Evolutionary conservation across 1,140 invertebrate genomes (phyloP).

Genomic region (Samia ricini): DNA sequence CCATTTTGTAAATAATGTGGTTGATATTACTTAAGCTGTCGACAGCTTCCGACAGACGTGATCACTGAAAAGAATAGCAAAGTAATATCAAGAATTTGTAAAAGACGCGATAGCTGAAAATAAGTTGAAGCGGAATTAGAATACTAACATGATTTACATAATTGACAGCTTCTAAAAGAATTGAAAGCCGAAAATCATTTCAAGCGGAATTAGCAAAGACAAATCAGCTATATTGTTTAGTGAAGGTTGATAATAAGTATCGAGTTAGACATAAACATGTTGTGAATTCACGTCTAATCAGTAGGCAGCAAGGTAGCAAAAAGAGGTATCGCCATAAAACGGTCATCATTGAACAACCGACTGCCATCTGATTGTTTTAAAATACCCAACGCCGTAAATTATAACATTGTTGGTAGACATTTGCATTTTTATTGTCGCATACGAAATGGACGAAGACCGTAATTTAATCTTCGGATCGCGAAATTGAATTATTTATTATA

Average conservation of each 20-base stretch:
- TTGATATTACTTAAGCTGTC: no score
- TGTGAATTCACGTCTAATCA: background rate
- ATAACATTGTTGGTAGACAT: constrained; percentile 58
- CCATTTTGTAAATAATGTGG: no score
- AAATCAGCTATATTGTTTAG: no score
- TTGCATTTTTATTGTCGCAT: constrained; percentile 74
- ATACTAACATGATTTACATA: no score
- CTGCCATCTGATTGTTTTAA: constrained; percentile 49
- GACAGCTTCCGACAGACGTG: no score
- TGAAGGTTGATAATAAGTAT: background rate
- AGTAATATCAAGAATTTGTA: no score
- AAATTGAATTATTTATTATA: constrained; percentile 75
- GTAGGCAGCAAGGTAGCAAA: constrained; percentile 3
- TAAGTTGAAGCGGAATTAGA: no score
- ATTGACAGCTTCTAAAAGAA: no score
- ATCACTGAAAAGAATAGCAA: no score
- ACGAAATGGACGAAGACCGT: constrained; percentile 62
- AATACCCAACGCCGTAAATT: constrained; percentile 56
- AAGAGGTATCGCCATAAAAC: constrained; percentile 7
- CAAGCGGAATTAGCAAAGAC: no score
- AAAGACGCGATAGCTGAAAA: no score
- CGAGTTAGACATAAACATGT: background rate
- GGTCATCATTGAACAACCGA: background rate
- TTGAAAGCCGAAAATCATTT: no score
- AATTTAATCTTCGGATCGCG: constrained; percentile 62